Conservation (phyloP, 2,888 invertebrate genomes). For the Thelaira solivaga region DNA sequence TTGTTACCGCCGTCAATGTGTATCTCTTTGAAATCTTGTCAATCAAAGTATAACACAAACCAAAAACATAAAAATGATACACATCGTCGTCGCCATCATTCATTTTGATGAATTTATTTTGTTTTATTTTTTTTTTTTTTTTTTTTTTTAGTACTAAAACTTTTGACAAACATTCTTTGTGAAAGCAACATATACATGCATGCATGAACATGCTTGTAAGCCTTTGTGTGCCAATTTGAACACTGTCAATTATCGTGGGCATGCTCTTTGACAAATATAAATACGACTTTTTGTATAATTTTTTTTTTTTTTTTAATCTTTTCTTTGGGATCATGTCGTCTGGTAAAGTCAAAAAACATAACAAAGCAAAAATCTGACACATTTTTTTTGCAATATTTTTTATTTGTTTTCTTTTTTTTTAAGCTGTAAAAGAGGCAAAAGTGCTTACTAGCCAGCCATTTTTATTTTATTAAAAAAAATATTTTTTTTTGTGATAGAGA, state of each 20-base stretch:
- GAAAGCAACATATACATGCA: not conserved
- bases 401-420: no score
- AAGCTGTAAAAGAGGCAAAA: no score
- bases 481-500: no score
- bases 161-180: slow-evolving; percentile 1
- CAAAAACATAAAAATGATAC: slow-evolving; percentile 15
- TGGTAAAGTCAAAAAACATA: not conserved
- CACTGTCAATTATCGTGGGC: slow-evolving; percentile 34
- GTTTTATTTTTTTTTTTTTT: no score
- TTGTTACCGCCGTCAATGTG: not conserved
- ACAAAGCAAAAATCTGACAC: no score
- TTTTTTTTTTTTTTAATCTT: not conserved
- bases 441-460: no score
- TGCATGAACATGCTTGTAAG: not conserved
- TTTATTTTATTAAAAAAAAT: no score
- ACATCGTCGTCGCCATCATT: not conserved
- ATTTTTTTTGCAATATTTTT: no score
- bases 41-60: slow-evolving; percentile 18
- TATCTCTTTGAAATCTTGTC: slow-evolving; percentile 23
- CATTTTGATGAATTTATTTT: not conserved
- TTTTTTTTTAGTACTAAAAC: no score
- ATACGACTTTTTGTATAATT: no score
- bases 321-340: no score
- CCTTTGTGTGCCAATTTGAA: not conserved
- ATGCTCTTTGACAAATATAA: no score